Base-by-base conservation (phyloP, 1,140 invertebrate genomes). In the Chymomyza costata region DNA sequence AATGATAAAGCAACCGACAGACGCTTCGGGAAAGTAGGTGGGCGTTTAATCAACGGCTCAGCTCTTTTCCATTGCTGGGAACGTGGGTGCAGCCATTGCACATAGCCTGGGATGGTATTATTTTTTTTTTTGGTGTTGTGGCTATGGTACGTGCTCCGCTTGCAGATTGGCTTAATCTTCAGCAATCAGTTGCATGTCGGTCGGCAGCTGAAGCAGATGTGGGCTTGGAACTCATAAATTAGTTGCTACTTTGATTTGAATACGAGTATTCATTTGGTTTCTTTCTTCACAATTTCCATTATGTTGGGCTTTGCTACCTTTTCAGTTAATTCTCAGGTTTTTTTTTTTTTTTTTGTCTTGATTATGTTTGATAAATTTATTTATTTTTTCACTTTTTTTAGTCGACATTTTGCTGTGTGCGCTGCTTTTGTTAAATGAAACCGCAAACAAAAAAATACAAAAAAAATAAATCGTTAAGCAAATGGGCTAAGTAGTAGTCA, bases 171-270 rank as follows among this genome's bases (percentile, higher is more conserved):
- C 21, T 5, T 8, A 25, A 8, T 5, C 3, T 3, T 5, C 3
- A 25, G 21, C 21, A 43, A 58, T 48, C 39, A 31, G 34, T 31
- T 15, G 38, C 19, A 46, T 28, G 38, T 37, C 38, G 40, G 18
- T 25, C 11, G 21, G 13, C 35, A 21, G 32, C 41, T 45, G 18
- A 17, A 21, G 47, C 25, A 53, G 38, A 10, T 37, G n/a, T n/a
- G 7, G 47, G 18, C 39, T n/a, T n/a, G n/a, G n/a, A n/a, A n/a
- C n/a, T 34, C 55, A 53, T 59, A 66, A 66, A 66, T 64, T 64
- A 59, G 61, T 59, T 45, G 34, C 45, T 18, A 54, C 45, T 59
- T 54, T 59, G 60, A 66, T 66, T 66, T 66, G 60, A 64, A 66
- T 65, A 56, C n/a, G n/a, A n/a, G n/a, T n/a, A n/a, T n/a, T n/a